Conservation (phyloP, 30 jellyfish, hydroid and myxozoan genomes). For the Sanderia malayensis region DNA sequence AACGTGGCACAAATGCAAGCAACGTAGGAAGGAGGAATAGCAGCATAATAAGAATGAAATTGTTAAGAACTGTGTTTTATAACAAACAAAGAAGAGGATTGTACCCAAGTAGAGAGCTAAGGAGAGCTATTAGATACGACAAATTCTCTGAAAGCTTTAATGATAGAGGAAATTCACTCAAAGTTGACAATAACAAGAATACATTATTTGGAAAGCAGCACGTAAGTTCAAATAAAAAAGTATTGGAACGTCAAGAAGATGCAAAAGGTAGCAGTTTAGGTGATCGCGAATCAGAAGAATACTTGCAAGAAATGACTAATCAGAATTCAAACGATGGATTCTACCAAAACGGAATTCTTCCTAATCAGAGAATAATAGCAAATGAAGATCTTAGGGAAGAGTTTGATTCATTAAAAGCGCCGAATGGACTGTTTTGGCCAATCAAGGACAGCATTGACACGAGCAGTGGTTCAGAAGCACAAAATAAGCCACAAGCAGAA, state of each 20-base stretch:
- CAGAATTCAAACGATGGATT: slow-evolving; percentile 31
- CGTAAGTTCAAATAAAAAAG: background rate
- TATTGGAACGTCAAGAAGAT: no score
- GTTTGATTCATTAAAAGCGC: slow-evolving; percentile 78
- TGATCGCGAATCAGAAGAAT: slow-evolving; percentile 29
- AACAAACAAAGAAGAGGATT: background rate
- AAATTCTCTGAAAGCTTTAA: background rate
- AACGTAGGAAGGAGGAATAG: background rate
- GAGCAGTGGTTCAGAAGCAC: slow-evolving; percentile 36
- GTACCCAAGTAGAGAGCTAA: background rate
- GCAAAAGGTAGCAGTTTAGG: no score
- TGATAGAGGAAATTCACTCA: slow-evolving; percentile 6
- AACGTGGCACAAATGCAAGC: background rate
- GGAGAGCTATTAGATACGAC: background rate
- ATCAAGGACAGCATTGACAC: slow-evolving; percentile 52
- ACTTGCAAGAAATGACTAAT: slow-evolving; percentile 27
- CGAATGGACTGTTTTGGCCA: slow-evolving; percentile 95
- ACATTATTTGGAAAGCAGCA: background rate
- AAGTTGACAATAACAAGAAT: background rate
- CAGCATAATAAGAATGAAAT: background rate
- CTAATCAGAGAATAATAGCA: slow-evolving; percentile 75
- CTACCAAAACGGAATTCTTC: slow-evolving; percentile 47
- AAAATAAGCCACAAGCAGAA: slow-evolving; percentile 27
- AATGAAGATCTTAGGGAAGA: slow-evolving; percentile 89
- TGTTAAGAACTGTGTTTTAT: slow-evolving; percentile 4